Evolutionary conservation across 2,113 vertebrate species (phyloP).

Genomic region (Clinocottus analis): DNA sequence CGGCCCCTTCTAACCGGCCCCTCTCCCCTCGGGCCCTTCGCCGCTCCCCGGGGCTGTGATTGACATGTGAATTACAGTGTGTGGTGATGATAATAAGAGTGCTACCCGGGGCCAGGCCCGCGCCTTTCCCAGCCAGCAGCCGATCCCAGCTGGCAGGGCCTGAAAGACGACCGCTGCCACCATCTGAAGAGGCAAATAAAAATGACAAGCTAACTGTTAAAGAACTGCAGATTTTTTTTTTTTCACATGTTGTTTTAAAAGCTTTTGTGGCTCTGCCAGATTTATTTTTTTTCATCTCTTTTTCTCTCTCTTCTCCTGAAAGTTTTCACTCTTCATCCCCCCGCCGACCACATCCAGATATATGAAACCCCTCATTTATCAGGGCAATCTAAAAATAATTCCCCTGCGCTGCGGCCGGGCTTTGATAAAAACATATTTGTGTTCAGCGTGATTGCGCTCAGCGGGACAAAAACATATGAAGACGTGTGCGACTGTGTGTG

Average conservation of each 20-base stretch:
- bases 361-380: conserved; percentile 79
- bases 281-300: conserved; percentile 25
- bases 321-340: conserved; percentile 54
- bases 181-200: conserved; percentile 85
- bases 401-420: conserved; percentile 42
- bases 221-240: conserved; percentile 84
- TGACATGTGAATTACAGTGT: conserved; percentile 88
- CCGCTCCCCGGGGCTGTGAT: conserved; percentile 73
- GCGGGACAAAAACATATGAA: conserved; percentile 54
- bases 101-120: conserved; percentile 80
- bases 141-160: conserved; percentile 80
- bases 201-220: conserved; percentile 86
- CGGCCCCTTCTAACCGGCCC: conserved; percentile 66
- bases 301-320: conserved; percentile 38
- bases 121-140: conserved; percentile 79
- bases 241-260: conserved; percentile 84
- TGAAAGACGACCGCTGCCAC: conserved; percentile 80
- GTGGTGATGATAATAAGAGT: conserved; percentile 86
- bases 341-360: conserved; percentile 76
- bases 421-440: conserved; percentile 70
- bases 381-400: conserved; percentile 78
- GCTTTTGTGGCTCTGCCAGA: conserved; percentile 74
- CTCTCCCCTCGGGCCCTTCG: conserved; percentile 51
- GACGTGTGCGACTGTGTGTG: conserved; percentile 40
- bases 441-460: conserved; percentile 58